These are phyloP conservation scores for Ispidina picta DNA, from an alignment of 2,797 vertebrate genomes.

Conservation along the genomic window DNA sequence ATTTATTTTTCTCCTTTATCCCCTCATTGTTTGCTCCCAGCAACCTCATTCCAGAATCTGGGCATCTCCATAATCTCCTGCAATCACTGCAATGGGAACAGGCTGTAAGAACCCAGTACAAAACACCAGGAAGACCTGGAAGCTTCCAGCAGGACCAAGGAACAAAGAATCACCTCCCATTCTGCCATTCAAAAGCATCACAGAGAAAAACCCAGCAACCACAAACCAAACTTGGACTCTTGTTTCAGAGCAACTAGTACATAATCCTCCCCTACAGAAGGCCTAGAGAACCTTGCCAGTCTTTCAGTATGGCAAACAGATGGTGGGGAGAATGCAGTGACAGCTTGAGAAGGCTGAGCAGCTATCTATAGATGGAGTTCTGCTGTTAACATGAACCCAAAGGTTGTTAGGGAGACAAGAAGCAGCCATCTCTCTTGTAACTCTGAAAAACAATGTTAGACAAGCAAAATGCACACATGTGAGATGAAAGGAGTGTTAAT, in stretches of 20 bases:
- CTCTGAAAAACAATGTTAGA: background rate
- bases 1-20: too few relatives aligned
- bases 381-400: background rate
- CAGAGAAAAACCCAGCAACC: background rate
- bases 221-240: background rate
- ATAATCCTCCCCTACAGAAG: background rate
- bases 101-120: background rate
- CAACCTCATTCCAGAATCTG: background rate
- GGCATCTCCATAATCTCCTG: background rate
- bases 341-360: background rate
- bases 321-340: background rate
- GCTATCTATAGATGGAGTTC: background rate
- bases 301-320: conserved; percentile 4
- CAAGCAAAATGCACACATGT: background rate
- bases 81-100: background rate
- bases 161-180: background rate
- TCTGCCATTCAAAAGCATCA: background rate
- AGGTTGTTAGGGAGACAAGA: background rate
- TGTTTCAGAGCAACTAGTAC: background rate
- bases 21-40: too few relatives aligned
- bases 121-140: background rate
- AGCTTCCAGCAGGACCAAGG: background rate
- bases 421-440: background rate
- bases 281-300: conserved; percentile 9
- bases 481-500: background rate